These are phyloP conservation scores for Melanocharis versteri DNA, from an alignment of 2,113 vertebrate species.

Conservation along the genomic window DNA sequence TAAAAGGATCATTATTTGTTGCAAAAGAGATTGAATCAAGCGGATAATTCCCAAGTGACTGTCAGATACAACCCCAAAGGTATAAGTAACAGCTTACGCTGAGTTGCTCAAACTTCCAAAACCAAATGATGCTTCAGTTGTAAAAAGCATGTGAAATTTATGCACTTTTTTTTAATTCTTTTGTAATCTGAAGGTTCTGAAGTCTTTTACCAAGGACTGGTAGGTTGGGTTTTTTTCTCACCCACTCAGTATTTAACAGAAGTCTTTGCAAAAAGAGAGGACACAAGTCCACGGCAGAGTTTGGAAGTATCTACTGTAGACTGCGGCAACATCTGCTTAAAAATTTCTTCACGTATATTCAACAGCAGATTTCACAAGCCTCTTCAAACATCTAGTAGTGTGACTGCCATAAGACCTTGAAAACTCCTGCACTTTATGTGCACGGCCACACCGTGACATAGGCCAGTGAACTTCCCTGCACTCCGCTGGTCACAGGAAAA, in stretches of 20 bases:
- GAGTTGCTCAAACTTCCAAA: neutral
- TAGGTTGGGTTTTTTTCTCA: neutral
- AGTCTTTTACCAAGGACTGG: neutral
- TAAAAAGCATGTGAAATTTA: neutral
- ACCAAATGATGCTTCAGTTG: neutral
- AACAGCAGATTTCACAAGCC: neutral
- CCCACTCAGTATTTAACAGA: neutral
- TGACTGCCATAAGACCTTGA: neutral
- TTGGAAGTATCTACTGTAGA: neutral
- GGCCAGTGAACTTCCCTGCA: neutral
- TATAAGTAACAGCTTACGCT: neutral
- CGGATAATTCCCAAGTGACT: neutral
- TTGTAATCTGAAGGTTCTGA: neutral
- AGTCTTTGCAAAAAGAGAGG: neutral
- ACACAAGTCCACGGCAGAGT: neutral
- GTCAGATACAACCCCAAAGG: neutral
- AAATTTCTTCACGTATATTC: neutral
- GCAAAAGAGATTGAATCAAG: neutral
- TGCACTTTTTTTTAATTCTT: neutral
- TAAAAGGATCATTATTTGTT: neutral
- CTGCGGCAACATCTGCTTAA: neutral
- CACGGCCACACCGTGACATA: neutral
- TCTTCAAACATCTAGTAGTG: neutral
- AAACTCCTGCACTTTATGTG: neutral
- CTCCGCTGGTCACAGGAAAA: neutral